Evolutionary conservation across 2,797 vertebrate genomes (phyloP).

Genomic region (Cyprinodon diabolis): DNA sequence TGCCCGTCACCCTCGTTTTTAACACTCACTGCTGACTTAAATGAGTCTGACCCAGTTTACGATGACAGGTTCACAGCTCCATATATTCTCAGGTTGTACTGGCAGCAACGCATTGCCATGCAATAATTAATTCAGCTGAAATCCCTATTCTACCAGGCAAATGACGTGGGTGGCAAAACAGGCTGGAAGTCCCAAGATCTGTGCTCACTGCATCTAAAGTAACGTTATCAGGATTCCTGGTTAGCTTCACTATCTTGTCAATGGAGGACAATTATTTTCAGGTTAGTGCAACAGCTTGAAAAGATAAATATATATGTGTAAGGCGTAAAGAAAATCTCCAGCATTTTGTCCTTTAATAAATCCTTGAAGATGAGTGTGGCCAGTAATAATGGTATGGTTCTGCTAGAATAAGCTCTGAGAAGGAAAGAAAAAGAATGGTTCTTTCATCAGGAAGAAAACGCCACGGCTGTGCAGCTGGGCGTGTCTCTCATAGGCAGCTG

Average conservation of each 20-base stretch:
- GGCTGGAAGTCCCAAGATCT: constrained; percentile 57
- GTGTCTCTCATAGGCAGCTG: constrained; percentile 64
- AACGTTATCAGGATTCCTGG: constrained; percentile 46
- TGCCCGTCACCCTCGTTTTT: constrained; percentile 47
- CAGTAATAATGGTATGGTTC: constrained; percentile 25
- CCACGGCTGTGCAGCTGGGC: constrained; percentile 57
- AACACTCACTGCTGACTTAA: constrained; percentile 44
- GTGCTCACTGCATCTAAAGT: constrained; percentile 40
- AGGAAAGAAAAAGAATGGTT: constrained; percentile 46
- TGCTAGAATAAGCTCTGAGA: constrained; percentile 30
- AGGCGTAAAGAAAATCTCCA: constrained; percentile 20
- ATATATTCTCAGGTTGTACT: constrained; percentile 47
- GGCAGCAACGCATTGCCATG: constrained; percentile 57
- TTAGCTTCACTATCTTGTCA: constrained; percentile 34
- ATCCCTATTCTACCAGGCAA: constrained; percentile 40
- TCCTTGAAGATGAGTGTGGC: constrained; percentile 15
- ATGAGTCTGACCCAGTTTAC: constrained; percentile 71
- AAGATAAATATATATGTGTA: constrained; percentile 12
- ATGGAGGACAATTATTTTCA: constrained; percentile 11
- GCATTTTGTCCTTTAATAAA: constrained; percentile 32
- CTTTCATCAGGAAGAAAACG: constrained; percentile 53
- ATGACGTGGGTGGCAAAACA: constrained; percentile 49
- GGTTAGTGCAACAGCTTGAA: constrained; percentile 11
- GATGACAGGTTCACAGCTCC: constrained; percentile 52
- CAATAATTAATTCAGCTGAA: constrained; percentile 54